A percentile compares a stretch with the other conserved stretches of the same genome.
Conservation (phyloP, 2,888 invertebrate genomes). For the Pachycephus smyrnensis region DNA sequence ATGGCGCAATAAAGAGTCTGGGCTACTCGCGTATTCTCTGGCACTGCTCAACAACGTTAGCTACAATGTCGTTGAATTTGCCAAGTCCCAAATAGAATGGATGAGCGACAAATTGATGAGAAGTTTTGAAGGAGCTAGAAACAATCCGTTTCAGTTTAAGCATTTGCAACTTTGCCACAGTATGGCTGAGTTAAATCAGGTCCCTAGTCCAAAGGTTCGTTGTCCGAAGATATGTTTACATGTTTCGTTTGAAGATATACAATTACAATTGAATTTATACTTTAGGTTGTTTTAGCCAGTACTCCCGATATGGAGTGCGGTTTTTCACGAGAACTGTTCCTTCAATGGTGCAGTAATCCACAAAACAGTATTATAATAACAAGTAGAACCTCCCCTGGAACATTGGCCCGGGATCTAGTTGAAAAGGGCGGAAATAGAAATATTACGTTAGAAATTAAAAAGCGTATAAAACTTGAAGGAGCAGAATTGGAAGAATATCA, state of each 20-base stretch:
- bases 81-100: slow-evolving; percentile 99
- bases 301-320: slow-evolving; percentile 96
- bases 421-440: slow-evolving; percentile 81
- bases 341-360: slow-evolving; percentile 92
- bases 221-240: not conserved
- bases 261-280: slow-evolving; percentile 2
- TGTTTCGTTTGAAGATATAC: not conserved
- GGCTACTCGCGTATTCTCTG: slow-evolving; percentile 92
- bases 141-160: slow-evolving; percentile 95
- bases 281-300: slow-evolving; percentile 90
- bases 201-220: slow-evolving; percentile 86
- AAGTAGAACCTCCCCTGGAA: slow-evolving; percentile 85
- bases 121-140: slow-evolving; percentile 89
- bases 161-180: slow-evolving; percentile 95
- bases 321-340: slow-evolving; percentile 92
- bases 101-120: slow-evolving; percentile 99
- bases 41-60: slow-evolving; percentile 96
- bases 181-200: slow-evolving; percentile 84
- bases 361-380: slow-evolving; percentile 96
- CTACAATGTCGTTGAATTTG: slow-evolving; percentile 98
- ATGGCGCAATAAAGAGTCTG: slow-evolving; percentile 96
- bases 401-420: slow-evolving; percentile 82
- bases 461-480: slow-evolving; percentile 81
- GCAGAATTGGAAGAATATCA: slow-evolving; percentile 82
- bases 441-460: slow-evolving; percentile 78